Evolutionary conservation across 2,888 invertebrate species (phyloP).

Genomic region (Drosophila engyochracea): DNA sequence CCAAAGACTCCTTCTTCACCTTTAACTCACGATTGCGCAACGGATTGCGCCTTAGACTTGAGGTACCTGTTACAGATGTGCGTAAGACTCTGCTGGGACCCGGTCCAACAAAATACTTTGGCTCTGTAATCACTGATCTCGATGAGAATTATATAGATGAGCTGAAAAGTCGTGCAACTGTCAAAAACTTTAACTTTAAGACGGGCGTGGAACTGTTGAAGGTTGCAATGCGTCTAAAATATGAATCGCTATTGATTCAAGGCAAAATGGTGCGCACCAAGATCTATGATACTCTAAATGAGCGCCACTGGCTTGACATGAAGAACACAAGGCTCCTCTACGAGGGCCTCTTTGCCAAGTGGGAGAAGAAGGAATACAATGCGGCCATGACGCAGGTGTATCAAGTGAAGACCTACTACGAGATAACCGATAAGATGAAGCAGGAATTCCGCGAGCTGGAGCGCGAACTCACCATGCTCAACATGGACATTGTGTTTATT

Average conservation of each 20-base stretch:
- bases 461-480: constrained; percentile 74
- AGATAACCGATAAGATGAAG: constrained; percentile 79
- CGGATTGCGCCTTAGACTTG: constrained; percentile 81
- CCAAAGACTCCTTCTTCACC: constrained; percentile 83
- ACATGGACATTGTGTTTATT: constrained; percentile 84
- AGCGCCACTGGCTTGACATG: constrained; percentile 80
- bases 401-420: constrained; percentile 82
- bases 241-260: constrained; percentile 83
- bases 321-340: constrained; percentile 70
- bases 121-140: constrained; percentile 82
- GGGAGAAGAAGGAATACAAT: constrained; percentile 84
- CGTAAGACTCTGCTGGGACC: constrained; percentile 75
- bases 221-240: constrained; percentile 82
- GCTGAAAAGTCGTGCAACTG: constrained; percentile 74
- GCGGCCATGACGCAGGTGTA: constrained; percentile 81
- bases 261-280: constrained; percentile 82
- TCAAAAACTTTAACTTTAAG: constrained; percentile 81
- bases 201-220: constrained; percentile 77
- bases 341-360: constrained; percentile 81
- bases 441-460: constrained; percentile 69
- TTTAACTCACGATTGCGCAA: constrained; percentile 81
- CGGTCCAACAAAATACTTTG: constrained; percentile 62
- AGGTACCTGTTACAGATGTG: constrained; percentile 75
- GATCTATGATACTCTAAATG: constrained; percentile 81
- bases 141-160: constrained; percentile 85